Base-by-base conservation (phyloP, 2,113 vertebrate genomes). In the Oryzias melastigma region DNA sequence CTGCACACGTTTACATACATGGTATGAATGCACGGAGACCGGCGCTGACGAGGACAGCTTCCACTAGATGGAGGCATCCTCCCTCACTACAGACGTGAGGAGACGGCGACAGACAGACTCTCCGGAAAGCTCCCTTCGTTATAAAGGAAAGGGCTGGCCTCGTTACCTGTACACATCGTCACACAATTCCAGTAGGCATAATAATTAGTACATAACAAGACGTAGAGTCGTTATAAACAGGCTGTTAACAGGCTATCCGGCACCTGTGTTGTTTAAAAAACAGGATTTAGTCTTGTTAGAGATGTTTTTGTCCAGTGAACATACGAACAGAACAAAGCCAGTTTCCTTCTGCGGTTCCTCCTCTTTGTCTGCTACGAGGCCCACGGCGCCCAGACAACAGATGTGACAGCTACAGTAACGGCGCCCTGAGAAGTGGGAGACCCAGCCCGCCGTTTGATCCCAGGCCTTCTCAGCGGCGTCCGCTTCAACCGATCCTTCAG, bases 241-340 rank as follows among this genome's bases (percentile, higher is more conserved):
- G 84, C 72, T 69, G 73, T 80, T 47, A 83, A 86, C 87, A 92
- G 91, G 88, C 84, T 87, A 80, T 86, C 86, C 85, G 82, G 89
- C 88, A 86, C 88, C 89, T 84, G 89, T 68, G 61, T 83, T 72
- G 53, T 73, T 73, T 62, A 47, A 64, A 68, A 75, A 76, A 64
- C 19, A 19, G 25, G 57, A 58, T 61, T 75, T 54, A 47, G 48
- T 78, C 73, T 79, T 42, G 68, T 81, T 82, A 75, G 72, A 68
- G 59, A 76, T 68, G 68, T 63, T 71, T 70, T 19, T 3, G 46
- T 56, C 74, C 70, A 76, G 62, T 77, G 56, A 65, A 87, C 79
- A 83, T 72, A 90, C 78, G 88, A 82, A 86, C 75, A 83, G 76
- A 83, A 80, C 65, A 25, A 77, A 61, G 63, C 78, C n/a, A 52